Conservation (phyloP, 2,113 vertebrate species). For the Scophthalmus maximus region DNA sequence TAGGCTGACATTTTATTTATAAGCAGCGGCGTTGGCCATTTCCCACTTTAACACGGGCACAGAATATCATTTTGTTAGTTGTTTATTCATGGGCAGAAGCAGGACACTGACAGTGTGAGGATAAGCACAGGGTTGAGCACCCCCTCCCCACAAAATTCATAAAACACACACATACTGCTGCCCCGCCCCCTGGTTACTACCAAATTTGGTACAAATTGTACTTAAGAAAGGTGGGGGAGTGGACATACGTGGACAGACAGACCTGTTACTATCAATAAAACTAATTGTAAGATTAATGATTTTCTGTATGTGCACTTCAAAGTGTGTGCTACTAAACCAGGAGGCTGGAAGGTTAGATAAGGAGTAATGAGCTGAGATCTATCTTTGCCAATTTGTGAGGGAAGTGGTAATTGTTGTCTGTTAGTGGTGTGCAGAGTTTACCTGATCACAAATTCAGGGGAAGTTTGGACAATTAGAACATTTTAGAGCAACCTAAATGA, state of each 20-base stretch:
- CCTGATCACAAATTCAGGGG: background rate
- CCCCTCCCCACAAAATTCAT: constrained; percentile 22
- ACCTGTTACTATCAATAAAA: constrained; percentile 55
- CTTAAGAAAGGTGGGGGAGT: constrained; percentile 18
- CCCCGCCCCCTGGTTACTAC: background rate
- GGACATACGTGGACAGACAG: constrained; percentile 29
- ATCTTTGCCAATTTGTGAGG: constrained; percentile 31
- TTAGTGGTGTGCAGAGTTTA: constrained; percentile 28
- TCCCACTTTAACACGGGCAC: background rate
- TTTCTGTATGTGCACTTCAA: constrained; percentile 39
- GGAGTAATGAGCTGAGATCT: constrained; percentile 56
- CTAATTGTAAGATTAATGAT: constrained; percentile 61
- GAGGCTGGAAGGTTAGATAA: constrained; percentile 52
- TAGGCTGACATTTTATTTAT: constrained; percentile 16
- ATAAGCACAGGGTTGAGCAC: constrained; percentile 28
- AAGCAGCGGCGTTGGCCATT: background rate
- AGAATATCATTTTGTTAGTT: constrained; percentile 10
- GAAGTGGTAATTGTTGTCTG: constrained; percentile 52
- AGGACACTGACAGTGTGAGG: constrained; percentile 6
- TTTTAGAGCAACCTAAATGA: no score
- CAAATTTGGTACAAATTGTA: constrained; percentile 17
- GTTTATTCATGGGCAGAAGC: constrained; percentile 26
- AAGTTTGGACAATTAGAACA: constrained; percentile 10
- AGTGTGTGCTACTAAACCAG: constrained; percentile 44
- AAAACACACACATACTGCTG: background rate